Percentiles rank a stretch among this genome's conserved stretches.
These are phyloP conservation scores for Drosophila jambulina DNA, from an alignment of 1,140 invertebrate genomes.

Conservation along the genomic window DNA sequence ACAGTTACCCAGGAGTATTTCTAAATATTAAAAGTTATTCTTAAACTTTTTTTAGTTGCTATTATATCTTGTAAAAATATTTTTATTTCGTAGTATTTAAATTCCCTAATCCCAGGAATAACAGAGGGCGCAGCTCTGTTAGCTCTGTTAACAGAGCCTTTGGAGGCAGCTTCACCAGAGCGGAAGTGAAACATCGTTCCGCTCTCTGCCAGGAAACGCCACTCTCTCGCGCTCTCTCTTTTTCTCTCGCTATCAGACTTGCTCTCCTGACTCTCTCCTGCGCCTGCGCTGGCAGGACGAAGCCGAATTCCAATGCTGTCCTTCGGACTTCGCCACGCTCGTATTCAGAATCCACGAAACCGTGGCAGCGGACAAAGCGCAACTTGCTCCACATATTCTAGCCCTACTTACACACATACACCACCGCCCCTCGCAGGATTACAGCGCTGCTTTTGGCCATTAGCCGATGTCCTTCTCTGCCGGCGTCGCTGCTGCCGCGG, in stretches of 20 bases:
- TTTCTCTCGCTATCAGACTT: background rate
- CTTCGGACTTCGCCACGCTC: constrained; percentile 22
- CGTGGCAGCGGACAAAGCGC: constrained; percentile 60
- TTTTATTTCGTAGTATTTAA: background rate
- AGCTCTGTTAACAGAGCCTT: constrained; percentile 22
- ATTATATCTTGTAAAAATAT: background rate
- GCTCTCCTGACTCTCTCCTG: constrained; percentile 1
- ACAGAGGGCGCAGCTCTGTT: constrained; percentile 39
- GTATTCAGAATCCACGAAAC: constrained; percentile 24
- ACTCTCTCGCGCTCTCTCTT: background rate
- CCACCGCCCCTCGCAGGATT: constrained; percentile 51
- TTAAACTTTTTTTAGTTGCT: background rate
- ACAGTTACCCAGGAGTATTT: background rate
- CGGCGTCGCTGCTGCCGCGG: constrained; percentile 43
- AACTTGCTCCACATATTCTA: constrained; percentile 81
- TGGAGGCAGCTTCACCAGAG: constrained; percentile 2
- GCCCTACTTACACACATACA: constrained; percentile 78
- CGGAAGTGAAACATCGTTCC: constrained; percentile 48
- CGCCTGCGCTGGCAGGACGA: constrained; percentile 51
- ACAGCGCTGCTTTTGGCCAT: constrained; percentile 59
- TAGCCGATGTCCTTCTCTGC: constrained; percentile 54
- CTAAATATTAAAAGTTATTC: too few species aligned
- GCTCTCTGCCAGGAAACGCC: background rate
- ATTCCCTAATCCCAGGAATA: background rate
- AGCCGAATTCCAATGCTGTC: constrained; percentile 43